phyloP scores from a whole-genome alignment of 1,140 invertebrate genomes.

The Idris sp. region DNA sequence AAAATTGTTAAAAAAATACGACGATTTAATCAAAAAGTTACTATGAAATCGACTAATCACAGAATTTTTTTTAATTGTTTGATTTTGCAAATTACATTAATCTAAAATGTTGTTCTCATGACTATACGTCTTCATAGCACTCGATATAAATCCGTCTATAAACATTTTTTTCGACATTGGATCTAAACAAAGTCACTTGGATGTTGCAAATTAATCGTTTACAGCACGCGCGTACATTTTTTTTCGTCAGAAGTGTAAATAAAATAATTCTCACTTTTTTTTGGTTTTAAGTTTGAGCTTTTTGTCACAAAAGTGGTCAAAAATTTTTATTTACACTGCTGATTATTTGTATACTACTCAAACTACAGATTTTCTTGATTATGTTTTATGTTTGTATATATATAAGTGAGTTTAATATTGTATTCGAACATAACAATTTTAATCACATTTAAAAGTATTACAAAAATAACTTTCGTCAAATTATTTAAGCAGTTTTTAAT shows the following conservation, averaged over 20 bases:
- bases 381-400: no score
- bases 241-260: slow-evolving; percentile 20
- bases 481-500: no score
- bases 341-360: no score
- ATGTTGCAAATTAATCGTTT: slow-evolving; percentile 39
- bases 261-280: slow-evolving; percentile 3
- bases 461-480: no score
- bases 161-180: slow-evolving; percentile 9
- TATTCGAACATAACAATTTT: no score
- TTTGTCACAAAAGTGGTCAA: no score
- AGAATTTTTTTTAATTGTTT: slow-evolving; percentile 11
- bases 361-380: no score
- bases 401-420: no score
- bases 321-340: no score
- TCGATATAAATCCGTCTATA: slow-evolving; percentile 25
- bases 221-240: slow-evolving; percentile 26
- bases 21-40: slow-evolving; percentile 35
- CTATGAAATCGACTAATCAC: slow-evolving; percentile 30
- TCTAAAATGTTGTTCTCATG: slow-evolving; percentile 9
- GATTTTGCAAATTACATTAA: slow-evolving; percentile 1
- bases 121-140: slow-evolving; percentile 18
- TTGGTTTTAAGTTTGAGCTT: slow-evolving; percentile 1
- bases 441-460: no score
- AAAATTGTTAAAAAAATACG: slow-evolving; percentile 49
- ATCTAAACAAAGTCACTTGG: slow-evolving; percentile 28